A percentile compares a stretch with the other conserved stretches of the same genome.
phyloP scores from a whole-genome alignment of 2,888 invertebrate species.

The Ichneumoninae sp. region DNA sequence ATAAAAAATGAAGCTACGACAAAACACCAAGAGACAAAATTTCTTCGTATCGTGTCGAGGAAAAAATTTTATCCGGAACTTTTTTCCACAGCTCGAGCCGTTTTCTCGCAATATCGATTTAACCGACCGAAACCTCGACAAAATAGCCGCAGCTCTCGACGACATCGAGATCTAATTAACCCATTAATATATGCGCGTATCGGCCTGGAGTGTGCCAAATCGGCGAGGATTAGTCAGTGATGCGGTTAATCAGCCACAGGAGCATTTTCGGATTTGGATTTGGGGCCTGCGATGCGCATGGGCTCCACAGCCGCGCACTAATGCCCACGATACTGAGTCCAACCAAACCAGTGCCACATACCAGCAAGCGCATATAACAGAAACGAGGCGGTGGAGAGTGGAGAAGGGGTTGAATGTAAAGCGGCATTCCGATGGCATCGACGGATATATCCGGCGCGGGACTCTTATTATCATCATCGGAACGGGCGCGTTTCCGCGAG shows the following conservation, averaged over 20 bases:
- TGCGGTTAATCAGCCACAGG: slow-evolving; percentile 12
- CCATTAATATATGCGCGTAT: background rate
- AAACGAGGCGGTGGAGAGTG: background rate
- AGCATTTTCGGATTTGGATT: slow-evolving; percentile 5
- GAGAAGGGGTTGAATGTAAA: slow-evolving; percentile 1
- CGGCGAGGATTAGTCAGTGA: slow-evolving; percentile 14
- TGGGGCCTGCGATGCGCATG: background rate
- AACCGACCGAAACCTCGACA: background rate
- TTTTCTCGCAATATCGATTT: background rate
- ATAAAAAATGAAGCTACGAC: background rate
- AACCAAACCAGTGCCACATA: no score
- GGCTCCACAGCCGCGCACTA: background rate
- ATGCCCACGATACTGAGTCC: background rate
- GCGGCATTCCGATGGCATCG: background rate
- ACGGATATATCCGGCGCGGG: slow-evolving; percentile 47
- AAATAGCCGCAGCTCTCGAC: background rate
- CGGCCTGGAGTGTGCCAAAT: background rate
- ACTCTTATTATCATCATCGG: slow-evolving; percentile 64
- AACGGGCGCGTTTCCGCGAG: slow-evolving; percentile 49
- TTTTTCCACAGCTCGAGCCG: background rate
- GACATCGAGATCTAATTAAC: background rate
- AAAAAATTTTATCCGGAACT: background rate
- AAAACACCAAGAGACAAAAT: background rate
- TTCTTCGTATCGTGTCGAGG: background rate
- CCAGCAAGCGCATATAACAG: background rate